Conservation (phyloP, 2,113 vertebrate genomes). For the Campylorhamphus procurvoides region DNA sequence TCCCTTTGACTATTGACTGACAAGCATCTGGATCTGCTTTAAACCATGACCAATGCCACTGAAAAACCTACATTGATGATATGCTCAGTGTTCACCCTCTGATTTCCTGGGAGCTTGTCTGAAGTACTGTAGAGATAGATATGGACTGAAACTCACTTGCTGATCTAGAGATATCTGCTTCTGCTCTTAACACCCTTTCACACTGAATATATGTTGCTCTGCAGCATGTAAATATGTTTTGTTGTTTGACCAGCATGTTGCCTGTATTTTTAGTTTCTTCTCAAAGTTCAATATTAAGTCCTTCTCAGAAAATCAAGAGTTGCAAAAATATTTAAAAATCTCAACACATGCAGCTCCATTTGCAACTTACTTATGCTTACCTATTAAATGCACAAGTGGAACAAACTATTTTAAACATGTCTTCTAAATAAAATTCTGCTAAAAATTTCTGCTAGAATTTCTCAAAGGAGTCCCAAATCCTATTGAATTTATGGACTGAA, state of each 20-base stretch:
- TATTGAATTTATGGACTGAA: background rate
- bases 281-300: background rate
- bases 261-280: background rate
- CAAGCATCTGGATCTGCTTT: conserved; percentile 15
- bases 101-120: background rate
- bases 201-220: background rate
- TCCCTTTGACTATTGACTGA: conserved; percentile 11
- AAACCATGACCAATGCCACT: background rate
- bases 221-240: background rate
- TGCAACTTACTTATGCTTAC: background rate
- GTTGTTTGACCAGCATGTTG: background rate
- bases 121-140: background rate
- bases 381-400: background rate
- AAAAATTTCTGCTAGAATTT: background rate
- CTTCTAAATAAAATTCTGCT: background rate
- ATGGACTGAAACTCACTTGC: background rate
- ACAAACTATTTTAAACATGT: background rate
- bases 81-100: background rate
- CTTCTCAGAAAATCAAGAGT: background rate
- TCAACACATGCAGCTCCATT: background rate
- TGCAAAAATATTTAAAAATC: background rate
- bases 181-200: background rate
- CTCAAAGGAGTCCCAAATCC: background rate
- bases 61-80: background rate
- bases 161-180: background rate